These are phyloP conservation scores for Typhlichthys subterraneus DNA, from an alignment of 2,797 vertebrate genomes.

Conservation along the genomic window DNA sequence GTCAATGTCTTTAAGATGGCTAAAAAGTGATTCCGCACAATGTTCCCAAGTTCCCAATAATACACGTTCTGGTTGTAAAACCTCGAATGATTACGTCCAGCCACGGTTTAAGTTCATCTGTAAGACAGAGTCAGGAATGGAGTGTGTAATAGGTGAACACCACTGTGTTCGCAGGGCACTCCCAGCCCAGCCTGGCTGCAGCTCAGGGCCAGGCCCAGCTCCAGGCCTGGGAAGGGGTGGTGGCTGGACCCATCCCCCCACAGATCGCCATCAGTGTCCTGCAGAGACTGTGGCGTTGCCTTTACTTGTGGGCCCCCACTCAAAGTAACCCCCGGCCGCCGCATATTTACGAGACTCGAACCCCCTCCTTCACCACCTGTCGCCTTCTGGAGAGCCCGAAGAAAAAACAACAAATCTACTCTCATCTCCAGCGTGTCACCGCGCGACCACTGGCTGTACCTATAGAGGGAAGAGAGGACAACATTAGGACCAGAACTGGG, in stretches of 20 bases:
- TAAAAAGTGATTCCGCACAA: conserved; percentile 14
- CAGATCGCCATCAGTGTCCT: conserved; percentile 39
- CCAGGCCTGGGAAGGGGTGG: conserved; percentile 31
- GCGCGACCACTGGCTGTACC: conserved; percentile 63
- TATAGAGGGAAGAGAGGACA: conserved; percentile 28
- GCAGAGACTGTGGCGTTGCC: conserved; percentile 30
- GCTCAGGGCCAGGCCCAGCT: conserved; percentile 71
- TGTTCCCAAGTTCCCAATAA: not conserved
- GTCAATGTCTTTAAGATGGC: conserved; percentile 7
- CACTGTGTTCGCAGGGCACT: conserved; percentile 59
- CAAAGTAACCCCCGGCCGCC: conserved; percentile 43
- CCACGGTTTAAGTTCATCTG: conserved; percentile 45
- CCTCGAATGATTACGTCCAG: too few species aligned
- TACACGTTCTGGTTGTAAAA: conserved; percentile 5
- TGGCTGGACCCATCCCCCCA: conserved; percentile 46
- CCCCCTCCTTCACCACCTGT: conserved; percentile 40
- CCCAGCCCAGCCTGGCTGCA: conserved; percentile 62
- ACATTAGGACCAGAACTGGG: not conserved
- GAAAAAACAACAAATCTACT: conserved; percentile 77
- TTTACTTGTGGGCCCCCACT: conserved; percentile 27
- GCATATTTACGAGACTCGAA: conserved; percentile 56
- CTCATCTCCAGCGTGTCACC: conserved; percentile 66
- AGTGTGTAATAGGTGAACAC: conserved; percentile 68
- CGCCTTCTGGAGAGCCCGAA: conserved; percentile 71
- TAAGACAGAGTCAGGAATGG: conserved; percentile 80